A percentile compares a stretch with the other conserved stretches of the same genome.
phyloP scores from a whole-genome alignment of 2,888 invertebrate genomes.

The Patella pellucida region DNA sequence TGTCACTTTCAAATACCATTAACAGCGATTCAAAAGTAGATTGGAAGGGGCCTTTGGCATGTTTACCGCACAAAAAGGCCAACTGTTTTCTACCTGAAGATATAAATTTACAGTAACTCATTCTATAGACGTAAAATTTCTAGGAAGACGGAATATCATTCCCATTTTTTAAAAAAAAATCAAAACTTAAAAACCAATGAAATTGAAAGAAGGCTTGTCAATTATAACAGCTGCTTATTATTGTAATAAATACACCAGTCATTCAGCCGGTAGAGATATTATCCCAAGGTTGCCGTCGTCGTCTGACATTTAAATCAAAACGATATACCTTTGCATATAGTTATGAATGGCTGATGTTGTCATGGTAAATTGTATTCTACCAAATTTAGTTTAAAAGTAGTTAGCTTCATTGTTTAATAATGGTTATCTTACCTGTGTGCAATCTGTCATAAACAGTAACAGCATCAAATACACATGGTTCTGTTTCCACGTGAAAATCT shows the following conservation, averaged over 20 bases:
- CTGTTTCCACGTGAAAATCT: conserved; percentile 28
- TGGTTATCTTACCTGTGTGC: conserved; percentile 27
- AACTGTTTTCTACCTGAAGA: too few species aligned
- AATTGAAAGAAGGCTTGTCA: too few species aligned
- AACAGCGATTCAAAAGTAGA: neutral
- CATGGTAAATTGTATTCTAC: neutral
- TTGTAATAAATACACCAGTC: too few species aligned
- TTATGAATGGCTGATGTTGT: conserved; percentile 13
- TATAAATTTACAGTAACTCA: too few species aligned
- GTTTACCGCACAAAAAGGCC: neutral
- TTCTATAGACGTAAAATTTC: too few species aligned
- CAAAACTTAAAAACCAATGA: too few species aligned
- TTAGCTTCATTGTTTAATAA: neutral
- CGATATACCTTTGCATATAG: neutral
- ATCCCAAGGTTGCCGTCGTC: too few species aligned
- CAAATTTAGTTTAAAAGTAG: neutral
- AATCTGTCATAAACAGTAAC: conserved; percentile 27
- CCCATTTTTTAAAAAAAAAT: too few species aligned
- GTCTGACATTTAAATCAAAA: too few species aligned
- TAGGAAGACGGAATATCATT: too few species aligned
- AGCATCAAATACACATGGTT: conserved; percentile 30
- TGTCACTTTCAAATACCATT: neutral
- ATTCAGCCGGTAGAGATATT: too few species aligned
- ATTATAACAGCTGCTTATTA: too few species aligned
- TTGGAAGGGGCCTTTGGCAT: neutral